Conservation (phyloP, 1,140 invertebrate genomes). For the Drosophila nebulosa region DNA sequence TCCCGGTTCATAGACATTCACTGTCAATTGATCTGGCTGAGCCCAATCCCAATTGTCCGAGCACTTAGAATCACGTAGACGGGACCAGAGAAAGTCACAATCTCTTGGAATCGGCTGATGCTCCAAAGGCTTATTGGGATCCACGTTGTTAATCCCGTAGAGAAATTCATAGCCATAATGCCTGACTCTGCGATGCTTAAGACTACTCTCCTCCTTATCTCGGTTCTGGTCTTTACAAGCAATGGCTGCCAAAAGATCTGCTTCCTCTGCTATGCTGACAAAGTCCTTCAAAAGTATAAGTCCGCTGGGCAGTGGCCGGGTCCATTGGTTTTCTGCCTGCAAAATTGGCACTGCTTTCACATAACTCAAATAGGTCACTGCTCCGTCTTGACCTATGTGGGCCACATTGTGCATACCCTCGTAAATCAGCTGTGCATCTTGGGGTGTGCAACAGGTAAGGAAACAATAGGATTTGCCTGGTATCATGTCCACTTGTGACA, state of each 20-base stretch:
- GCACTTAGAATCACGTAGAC: constrained; percentile 80
- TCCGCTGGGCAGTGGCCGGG: constrained; percentile 84
- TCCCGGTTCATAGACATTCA: constrained; percentile 95
- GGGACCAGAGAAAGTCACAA: constrained; percentile 86
- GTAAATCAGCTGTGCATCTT: constrained; percentile 82
- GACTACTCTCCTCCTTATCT: constrained; percentile 62
- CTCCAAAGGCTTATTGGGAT: constrained; percentile 86
- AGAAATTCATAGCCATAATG: constrained; percentile 97
- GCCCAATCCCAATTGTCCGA: constrained; percentile 78
- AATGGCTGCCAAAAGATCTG: constrained; percentile 84
- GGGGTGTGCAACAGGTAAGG: constrained; percentile 82
- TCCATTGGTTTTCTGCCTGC: constrained; percentile 52
- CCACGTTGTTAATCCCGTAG: constrained; percentile 94
- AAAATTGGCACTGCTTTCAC: constrained; percentile 44
- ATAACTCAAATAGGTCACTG: constrained; percentile 85
- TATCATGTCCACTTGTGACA: constrained; percentile 85
- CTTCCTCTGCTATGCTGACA: constrained; percentile 88
- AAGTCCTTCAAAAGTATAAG: constrained; percentile 89
- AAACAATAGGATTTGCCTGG: constrained; percentile 89
- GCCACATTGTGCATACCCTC: constrained; percentile 82
- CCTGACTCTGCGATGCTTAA: constrained; percentile 94
- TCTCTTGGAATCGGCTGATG: constrained; percentile 86
- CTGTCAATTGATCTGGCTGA: constrained; percentile 94
- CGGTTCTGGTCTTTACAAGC: constrained; percentile 54
- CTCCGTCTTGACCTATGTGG: constrained; percentile 82